Conservation (phyloP, 2,888 invertebrate species). For the Yponomeuta evonymella region DNA sequence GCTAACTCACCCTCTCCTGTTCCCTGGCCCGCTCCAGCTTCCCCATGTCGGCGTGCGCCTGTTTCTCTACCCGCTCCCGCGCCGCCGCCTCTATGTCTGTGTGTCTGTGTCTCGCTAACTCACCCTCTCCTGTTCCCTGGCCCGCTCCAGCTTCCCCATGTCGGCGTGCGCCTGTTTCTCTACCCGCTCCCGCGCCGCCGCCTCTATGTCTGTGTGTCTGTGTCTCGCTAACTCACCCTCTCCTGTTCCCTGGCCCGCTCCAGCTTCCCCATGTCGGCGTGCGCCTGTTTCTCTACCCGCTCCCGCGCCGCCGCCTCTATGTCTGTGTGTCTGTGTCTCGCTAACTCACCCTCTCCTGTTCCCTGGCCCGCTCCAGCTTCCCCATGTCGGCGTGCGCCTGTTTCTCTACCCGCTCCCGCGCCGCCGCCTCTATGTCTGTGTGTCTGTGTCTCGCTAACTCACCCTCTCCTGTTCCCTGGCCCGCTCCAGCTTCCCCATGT, state of each 20-base stretch:
- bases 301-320: neutral
- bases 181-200: too few relatives aligned
- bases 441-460: conserved; percentile 7
- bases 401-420: too few relatives aligned
- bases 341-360: too few relatives aligned
- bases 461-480: conserved; percentile 64
- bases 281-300: conserved; percentile 27
- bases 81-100: too few relatives aligned
- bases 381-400: conserved; percentile 34
- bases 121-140: neutral
- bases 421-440: neutral
- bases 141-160: too few relatives aligned
- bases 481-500: conserved; percentile 68
- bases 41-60: too few relatives aligned
- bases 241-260: too few relatives aligned
- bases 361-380: neutral
- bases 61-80: neutral
- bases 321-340: neutral
- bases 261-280: conserved; percentile 23
- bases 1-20: neutral
- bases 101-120: neutral
- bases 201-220: neutral
- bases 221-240: too few relatives aligned
- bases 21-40: too few relatives aligned
- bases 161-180: too few relatives aligned